phyloP scores from a whole-genome alignment of 92 coral and sea anemone species.

The Actinostola sp. region DNA sequence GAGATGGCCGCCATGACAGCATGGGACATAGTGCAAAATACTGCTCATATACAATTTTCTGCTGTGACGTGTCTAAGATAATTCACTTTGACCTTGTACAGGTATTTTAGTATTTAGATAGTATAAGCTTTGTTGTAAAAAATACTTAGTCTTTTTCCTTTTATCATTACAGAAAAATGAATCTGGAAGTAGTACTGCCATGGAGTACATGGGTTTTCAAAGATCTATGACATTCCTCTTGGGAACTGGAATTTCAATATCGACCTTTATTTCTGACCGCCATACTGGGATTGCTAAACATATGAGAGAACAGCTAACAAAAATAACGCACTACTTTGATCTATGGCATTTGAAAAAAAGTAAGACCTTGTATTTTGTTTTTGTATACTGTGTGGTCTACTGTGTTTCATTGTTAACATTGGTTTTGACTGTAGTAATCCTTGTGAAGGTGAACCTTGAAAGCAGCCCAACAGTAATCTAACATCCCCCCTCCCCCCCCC shows the following conservation, averaged over 20 bases:
- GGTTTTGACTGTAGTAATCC: too few species aligned
- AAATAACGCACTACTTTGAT: not conserved
- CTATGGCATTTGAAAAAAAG: not conserved
- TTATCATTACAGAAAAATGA: not conserved
- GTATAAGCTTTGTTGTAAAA: not conserved
- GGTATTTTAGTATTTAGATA: too few species aligned
- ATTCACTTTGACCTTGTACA: too few species aligned
- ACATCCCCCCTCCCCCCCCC: too few species aligned
- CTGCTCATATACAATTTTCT: not conserved
- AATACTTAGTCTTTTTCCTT: too few species aligned
- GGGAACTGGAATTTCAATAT: not conserved
- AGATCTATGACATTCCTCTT: not conserved
- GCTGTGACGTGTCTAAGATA: not conserved
- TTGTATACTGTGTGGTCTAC: not conserved
- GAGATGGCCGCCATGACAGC: not conserved
- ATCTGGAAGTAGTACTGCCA: conserved; percentile 1
- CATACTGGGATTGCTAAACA: not conserved
- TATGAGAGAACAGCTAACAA: not conserved
- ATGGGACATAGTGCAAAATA: not conserved
- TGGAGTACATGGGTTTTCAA: not conserved
- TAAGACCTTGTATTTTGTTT: not conserved
- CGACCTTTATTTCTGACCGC: not conserved
- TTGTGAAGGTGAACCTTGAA: too few species aligned
- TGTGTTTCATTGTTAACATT: too few species aligned
- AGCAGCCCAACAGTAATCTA: too few species aligned